Evolutionary conservation across 2,113 vertebrate genomes (phyloP).

Genomic region (Oryzias curvinotus): DNA sequence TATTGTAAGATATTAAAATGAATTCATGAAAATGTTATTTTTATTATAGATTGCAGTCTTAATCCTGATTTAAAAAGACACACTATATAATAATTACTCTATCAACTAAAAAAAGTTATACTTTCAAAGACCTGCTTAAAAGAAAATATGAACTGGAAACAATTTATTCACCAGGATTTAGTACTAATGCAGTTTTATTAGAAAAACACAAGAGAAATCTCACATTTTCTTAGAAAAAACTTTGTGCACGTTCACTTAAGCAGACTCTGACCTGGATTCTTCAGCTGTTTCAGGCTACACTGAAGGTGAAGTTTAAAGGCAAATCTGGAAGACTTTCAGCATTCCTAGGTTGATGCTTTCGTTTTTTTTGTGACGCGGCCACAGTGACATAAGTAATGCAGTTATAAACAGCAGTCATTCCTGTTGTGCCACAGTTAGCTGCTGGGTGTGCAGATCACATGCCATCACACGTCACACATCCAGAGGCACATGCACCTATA

Average conservation of each 20-base stretch:
- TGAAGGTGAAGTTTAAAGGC: not conserved
- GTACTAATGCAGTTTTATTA: too few species aligned
- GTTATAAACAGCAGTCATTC: slow-evolving; percentile 1
- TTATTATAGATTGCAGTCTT: too few species aligned
- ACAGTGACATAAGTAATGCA: slow-evolving; percentile 12
- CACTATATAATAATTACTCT: too few species aligned
- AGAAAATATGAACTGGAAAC: too few species aligned
- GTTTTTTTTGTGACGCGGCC: slow-evolving; percentile 22
- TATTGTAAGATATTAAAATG: too few species aligned
- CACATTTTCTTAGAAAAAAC: not conserved
- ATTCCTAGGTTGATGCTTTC: slow-evolving; percentile 12
- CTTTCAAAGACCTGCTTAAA: too few species aligned
- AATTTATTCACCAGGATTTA: too few species aligned
- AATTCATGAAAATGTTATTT: too few species aligned
- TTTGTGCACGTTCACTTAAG: slow-evolving; percentile 4
- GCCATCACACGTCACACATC: slow-evolving; percentile 5
- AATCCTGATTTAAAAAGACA: too few species aligned
- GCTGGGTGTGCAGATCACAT: slow-evolving; percentile 38
- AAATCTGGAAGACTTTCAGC: slow-evolving; percentile 10
- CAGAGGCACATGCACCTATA: not conserved
- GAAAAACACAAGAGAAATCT: accelerated
- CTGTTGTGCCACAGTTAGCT: slow-evolving; percentile 26
- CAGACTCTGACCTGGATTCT: not conserved
- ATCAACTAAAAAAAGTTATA: too few species aligned
- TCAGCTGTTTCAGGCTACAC: not conserved